A percentile compares a stretch with the other conserved stretches of the same genome.
These are phyloP conservation scores for Manis crassicaudata DNA, from an alignment of 2,797 vertebrate species.

Conservation along the genomic window DNA sequence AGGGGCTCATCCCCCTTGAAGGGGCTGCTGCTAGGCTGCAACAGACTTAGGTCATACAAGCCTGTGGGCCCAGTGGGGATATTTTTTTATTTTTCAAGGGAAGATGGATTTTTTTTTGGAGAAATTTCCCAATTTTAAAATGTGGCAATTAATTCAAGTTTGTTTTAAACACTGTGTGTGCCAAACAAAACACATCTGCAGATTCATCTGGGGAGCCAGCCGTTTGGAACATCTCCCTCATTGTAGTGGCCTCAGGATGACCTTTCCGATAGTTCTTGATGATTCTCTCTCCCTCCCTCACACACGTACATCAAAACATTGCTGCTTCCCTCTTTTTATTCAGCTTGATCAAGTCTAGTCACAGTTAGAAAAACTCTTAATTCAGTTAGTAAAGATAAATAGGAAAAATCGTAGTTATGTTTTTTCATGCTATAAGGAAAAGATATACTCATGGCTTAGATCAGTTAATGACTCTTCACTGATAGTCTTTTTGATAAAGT, in stretches of 20 bases:
- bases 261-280: neutral
- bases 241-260: neutral
- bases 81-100: constrained; percentile 34
- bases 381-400: neutral
- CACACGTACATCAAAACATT: neutral
- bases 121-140: constrained; percentile 19
- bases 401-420: neutral
- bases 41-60: neutral
- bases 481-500: neutral
- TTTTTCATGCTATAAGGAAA: neutral
- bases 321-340: neutral
- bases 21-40: neutral
- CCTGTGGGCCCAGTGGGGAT: neutral
- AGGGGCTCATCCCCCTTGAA: neutral
- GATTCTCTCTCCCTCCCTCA: neutral
- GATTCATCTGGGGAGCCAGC: neutral
- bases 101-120: neutral
- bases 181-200: constrained; percentile 55
- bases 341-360: neutral
- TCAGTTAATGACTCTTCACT: neutral
- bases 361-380: neutral
- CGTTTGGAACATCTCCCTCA: constrained; percentile 13
- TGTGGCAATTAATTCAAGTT: constrained; percentile 44
- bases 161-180: constrained; percentile 31
- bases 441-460: neutral